Conservation (phyloP, 2,797 vertebrate species). For the Lates japonicus region DNA sequence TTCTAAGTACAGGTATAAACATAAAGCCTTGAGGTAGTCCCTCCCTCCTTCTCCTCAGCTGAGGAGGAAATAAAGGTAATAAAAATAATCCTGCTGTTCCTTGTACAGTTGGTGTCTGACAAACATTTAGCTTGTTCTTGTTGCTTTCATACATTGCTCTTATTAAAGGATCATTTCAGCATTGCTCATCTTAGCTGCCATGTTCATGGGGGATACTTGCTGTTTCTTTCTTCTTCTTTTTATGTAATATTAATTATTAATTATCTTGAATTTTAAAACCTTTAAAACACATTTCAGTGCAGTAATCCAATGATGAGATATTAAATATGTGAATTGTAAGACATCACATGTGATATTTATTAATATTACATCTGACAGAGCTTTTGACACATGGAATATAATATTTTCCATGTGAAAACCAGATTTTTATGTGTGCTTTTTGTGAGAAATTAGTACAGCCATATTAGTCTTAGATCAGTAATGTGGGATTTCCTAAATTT, state of each 20-base stretch:
- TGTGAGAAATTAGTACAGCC: no score
- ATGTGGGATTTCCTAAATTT: slow-evolving; percentile 2
- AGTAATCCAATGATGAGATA: neutral
- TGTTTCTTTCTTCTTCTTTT: no score
- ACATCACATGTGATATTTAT: neutral
- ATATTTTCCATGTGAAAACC: neutral
- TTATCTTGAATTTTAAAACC: no score
- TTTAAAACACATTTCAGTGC: neutral
- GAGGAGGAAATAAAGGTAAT: slow-evolving; percentile 9
- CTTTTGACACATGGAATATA: neutral
- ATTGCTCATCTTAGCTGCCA: neutral
- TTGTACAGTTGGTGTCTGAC: neutral
- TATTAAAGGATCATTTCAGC: neutral
- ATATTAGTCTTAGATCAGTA: neutral
- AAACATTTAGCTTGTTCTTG: neutral
- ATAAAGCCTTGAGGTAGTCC: neutral
- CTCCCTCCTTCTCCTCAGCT: neutral
- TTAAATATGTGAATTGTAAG: neutral
- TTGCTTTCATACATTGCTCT: neutral
- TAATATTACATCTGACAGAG: neutral
- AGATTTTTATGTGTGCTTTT: neutral
- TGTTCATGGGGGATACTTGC: neutral
- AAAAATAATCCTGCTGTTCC: neutral
- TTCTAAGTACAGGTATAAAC: neutral
- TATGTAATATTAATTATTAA: neutral